phyloP scores from a whole-genome alignment of 37 sponge, comb jelly and placozoan species.

The Tethya wilhelma region DNA sequence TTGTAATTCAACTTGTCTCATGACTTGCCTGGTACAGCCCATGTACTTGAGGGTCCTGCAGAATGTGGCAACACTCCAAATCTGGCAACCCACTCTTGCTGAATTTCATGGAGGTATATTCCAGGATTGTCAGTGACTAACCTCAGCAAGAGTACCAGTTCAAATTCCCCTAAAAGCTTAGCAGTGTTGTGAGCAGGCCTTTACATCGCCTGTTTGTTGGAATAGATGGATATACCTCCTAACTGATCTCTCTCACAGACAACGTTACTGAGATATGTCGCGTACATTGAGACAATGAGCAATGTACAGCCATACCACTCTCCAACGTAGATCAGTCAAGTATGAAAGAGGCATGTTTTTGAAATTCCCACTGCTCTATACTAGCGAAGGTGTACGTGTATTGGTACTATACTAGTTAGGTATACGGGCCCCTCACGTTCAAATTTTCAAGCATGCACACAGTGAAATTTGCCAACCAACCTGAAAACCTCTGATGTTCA shows the following conservation, averaged over 20 bases:
- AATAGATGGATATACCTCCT: slow-evolving; percentile 20
- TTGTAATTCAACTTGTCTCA: slow-evolving; percentile 14
- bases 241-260: slow-evolving; percentile 3
- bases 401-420: not conserved
- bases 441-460: slow-evolving; percentile 1
- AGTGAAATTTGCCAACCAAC: slow-evolving; percentile 1
- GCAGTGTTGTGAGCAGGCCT: slow-evolving; percentile 13
- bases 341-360: slow-evolving; percentile 17
- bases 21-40: slow-evolving; percentile 18
- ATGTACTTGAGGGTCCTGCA: slow-evolving; percentile 28
- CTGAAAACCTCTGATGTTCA: slow-evolving; percentile 4
- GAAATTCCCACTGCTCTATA: slow-evolving; percentile 1
- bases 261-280: not conserved
- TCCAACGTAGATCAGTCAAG: slow-evolving; percentile 22
- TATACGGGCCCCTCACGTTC: not conserved
- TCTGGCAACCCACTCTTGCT: not conserved
- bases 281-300: not conserved
- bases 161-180: slow-evolving; percentile 27
- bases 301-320: slow-evolving; percentile 23
- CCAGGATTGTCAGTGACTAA: slow-evolving; percentile 29
- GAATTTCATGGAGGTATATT: slow-evolving; percentile 35
- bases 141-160: slow-evolving; percentile 23
- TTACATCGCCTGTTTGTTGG: slow-evolving; percentile 31
- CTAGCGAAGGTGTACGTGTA: not conserved
- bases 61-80: slow-evolving; percentile 21